Evolutionary conservation across 2,888 invertebrate species (phyloP), one percentile per base, ranked within the genome.

Genomic region (Halictus ligatus): DNA sequence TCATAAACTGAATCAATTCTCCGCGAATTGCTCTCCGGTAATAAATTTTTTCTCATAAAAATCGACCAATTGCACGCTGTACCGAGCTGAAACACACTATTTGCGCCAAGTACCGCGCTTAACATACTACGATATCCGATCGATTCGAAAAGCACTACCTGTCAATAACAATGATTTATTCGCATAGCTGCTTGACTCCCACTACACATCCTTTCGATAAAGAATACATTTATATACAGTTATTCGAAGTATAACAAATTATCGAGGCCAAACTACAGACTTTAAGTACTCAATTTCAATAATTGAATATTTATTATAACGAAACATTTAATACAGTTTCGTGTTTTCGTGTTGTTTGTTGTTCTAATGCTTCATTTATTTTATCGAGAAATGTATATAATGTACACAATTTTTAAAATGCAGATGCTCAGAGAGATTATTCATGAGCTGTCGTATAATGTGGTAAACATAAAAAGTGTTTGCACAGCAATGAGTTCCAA

Each of bases 61-160:
- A 58, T 58, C n/a, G n/a, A n/a, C 12, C 58, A 58, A 58, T 58
- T n/a, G 58, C n/a, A 4, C n/a, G 8, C 12, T 58, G 58, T 58
- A 58, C 25, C 12, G 58, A 58, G 12, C n/a, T n/a, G 4, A 10
- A 58, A 12, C 12, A 58, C 58, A 58, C 58, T 58, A 58, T n/a
- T 58, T n/a, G n/a, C 3, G 12, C n/a, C 1, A 58, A 58, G n/a
- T 58, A 21, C 58, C 12, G n/a, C 58, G n/a, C 12, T 58, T 58
- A 58, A 58, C 58, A 58, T 58, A 58, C 58, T 58, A n/a, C n/a
- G n/a, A 58, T 58, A n/a, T 58, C 58, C n/a, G 58, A n/a, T 58
- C 58, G 12, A 58, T 58, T n/a, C 12, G n/a, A 12, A 58, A 58
- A 58, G 58, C n/a, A 58, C 4, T 58, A 21, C 58, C 58, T 58